Evolutionary conservation across 53 echinoderm and acorn worm genomes (phyloP).

Genomic region (Arbacia lixula): DNA sequence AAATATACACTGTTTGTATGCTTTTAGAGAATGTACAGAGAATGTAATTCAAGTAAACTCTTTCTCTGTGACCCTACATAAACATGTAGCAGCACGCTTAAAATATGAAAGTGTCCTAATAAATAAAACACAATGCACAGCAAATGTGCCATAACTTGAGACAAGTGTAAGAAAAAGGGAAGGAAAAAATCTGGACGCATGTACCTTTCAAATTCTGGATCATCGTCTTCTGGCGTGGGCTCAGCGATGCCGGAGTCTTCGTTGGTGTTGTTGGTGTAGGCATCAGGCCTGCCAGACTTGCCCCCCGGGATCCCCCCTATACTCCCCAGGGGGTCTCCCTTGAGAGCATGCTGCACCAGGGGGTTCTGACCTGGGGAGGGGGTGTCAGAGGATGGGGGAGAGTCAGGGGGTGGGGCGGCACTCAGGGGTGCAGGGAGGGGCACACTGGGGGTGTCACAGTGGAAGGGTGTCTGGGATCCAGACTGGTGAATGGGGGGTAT

Average conservation of each 20-base stretch:
- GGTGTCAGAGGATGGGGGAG: slow-evolving; percentile 59
- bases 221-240: slow-evolving; percentile 67
- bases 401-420: slow-evolving; percentile 55
- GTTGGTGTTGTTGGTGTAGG: slow-evolving; percentile 87
- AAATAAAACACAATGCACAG: no score
- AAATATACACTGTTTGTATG: no score
- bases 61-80: no score
- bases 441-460: slow-evolving; percentile 7
- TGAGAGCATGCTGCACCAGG: slow-evolving; percentile 44
- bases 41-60: no score
- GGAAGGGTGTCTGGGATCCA: slow-evolving; percentile 18
- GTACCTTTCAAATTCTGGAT: slow-evolving; percentile 62
- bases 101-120: no score
- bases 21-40: no score
- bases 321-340: slow-evolving; percentile 16
- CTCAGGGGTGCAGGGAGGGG: slow-evolving; percentile 55
- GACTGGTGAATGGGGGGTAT: slow-evolving; percentile 34
- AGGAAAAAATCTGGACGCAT: no score
- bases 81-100: no score
- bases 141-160: no score
- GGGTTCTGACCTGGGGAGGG: slow-evolving; percentile 61
- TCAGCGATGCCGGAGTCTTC: slow-evolving; percentile 93
- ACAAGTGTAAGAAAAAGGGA: no score
- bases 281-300: slow-evolving; percentile 72
- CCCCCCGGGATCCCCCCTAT: background rate